These are phyloP conservation scores for Protophormia terraenovae DNA, from an alignment of 2,888 invertebrate species.

Conservation along the genomic window DNA sequence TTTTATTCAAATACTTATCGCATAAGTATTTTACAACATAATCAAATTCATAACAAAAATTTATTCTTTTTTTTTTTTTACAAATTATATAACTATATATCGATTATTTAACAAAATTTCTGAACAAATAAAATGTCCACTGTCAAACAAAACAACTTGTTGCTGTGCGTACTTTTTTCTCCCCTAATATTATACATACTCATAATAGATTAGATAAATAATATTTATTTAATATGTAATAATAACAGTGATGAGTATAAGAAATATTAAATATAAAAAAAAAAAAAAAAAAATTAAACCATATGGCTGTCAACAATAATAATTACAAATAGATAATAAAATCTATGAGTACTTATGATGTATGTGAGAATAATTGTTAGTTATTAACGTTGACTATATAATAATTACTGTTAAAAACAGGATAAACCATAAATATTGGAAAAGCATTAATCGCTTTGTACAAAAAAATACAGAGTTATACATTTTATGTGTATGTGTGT, in stretches of 20 bases:
- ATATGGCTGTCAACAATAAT: constrained; percentile 11
- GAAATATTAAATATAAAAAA: neutral
- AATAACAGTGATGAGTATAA: too few relatives aligned
- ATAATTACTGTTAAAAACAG: neutral
- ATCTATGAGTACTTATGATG: neutral
- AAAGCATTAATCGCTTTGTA: too few relatives aligned
- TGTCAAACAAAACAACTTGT: neutral
- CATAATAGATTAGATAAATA: neutral
- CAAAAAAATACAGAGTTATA: too few relatives aligned
- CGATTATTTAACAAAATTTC: neutral
- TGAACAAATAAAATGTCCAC: neutral
- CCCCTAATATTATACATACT: neutral
- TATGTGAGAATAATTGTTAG: neutral
- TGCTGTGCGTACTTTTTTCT: neutral
- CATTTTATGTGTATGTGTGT: too few relatives aligned
- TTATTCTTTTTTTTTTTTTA: too few relatives aligned
- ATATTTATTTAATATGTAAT: neutral
- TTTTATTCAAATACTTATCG: too few relatives aligned
- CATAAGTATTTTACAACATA: too few relatives aligned
- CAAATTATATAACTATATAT: too few relatives aligned
- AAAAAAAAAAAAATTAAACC: neutral
- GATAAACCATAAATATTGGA: too few relatives aligned
- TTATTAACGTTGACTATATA: neutral
- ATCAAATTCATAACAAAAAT: too few relatives aligned
- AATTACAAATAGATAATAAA: neutral